Evolutionary conservation across 2,797 vertebrate genomes (phyloP).

Genomic region (Onychomys arenicola): DNA sequence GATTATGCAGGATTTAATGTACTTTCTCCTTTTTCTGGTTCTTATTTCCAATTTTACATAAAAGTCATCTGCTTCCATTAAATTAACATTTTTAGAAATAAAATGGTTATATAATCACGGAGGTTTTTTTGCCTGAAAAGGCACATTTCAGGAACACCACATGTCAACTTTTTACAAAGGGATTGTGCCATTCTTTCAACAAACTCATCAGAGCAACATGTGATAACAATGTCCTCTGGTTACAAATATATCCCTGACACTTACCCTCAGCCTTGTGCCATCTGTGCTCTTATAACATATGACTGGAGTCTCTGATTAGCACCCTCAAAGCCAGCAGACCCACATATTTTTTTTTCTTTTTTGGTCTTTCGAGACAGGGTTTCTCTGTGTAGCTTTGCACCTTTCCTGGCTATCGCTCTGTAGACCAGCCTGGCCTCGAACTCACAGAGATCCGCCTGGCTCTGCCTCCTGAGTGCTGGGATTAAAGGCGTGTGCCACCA

Average conservation of each 20-base stretch:
- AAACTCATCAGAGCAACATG: neutral
- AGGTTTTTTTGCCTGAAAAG: neutral
- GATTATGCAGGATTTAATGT: neutral
- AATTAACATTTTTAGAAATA: constrained; percentile 33
- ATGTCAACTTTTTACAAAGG: neutral
- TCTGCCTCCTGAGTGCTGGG: too few species aligned
- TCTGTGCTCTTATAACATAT: neutral
- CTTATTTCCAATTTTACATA: constrained; percentile 42
- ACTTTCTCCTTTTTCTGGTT: constrained; percentile 34
- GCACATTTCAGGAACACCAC: neutral
- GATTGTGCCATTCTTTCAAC: neutral
- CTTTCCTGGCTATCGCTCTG: too few species aligned
- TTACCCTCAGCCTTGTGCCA: neutral
- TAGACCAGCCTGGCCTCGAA: too few species aligned
- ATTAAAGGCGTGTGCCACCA: too few species aligned
- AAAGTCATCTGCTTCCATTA: constrained; percentile 46
- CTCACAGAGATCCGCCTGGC: too few species aligned
- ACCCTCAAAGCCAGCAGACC: neutral
- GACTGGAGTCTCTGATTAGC: neutral
- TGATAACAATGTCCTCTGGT: neutral
- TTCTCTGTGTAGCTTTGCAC: too few species aligned
- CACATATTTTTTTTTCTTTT: neutral
- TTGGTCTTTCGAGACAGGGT: too few species aligned
- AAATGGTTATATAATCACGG: constrained; percentile 8
- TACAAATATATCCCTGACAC: neutral